Base-by-base conservation (phyloP, 1,140 invertebrate species). In the Megalonaias nervosa region DNA sequence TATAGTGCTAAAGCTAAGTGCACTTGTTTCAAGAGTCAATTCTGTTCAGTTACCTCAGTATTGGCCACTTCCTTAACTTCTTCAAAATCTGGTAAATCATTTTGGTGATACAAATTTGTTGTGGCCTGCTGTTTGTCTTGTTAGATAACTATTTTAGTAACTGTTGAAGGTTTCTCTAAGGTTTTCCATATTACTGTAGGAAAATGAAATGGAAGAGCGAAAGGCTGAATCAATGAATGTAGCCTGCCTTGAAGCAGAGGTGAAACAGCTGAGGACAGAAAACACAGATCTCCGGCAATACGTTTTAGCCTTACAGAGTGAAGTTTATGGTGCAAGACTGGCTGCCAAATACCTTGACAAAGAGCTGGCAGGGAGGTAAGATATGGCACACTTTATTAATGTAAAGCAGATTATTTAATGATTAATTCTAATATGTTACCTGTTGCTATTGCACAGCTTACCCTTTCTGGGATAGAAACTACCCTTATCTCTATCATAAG, bases 341-440 rank as follows among this genome's bases (percentile, higher is more conserved):
- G 95, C 95, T 21, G 95, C 95, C 17, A 95, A 95, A 88, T 97
- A 97, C 90, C 90, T 97, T 70, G 95, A 97, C 86, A 97, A 97
- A 89, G 95, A 96, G 89, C 87, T 97, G 56, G 95, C 95, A 38
- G 95, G 95, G 70, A 93, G 93, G 93, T 93, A 81, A 67, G 81
- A 71, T 26, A 17, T n/a, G 56, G 14, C 11, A 48, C 1, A 6
- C 26, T 31, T 6, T 59, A n/a, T 13, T 26, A 17, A 48, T 15
- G 17, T 38, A 6, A 23, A 62, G 60, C 60, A 62, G 16, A 21
- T 31, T 59, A 13, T 23, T 38, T 17, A 17, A n/a, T 75, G 17
- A 17, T 74, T 23, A 60, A 19, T 31, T 31, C 26, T 26, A 67
- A n/a, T 23, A 26, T 38, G 19, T 66, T 66, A 23, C 19, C 55